Evolutionary conservation across 2,888 invertebrate species (phyloP).

Genomic region (Agrochola litura): DNA sequence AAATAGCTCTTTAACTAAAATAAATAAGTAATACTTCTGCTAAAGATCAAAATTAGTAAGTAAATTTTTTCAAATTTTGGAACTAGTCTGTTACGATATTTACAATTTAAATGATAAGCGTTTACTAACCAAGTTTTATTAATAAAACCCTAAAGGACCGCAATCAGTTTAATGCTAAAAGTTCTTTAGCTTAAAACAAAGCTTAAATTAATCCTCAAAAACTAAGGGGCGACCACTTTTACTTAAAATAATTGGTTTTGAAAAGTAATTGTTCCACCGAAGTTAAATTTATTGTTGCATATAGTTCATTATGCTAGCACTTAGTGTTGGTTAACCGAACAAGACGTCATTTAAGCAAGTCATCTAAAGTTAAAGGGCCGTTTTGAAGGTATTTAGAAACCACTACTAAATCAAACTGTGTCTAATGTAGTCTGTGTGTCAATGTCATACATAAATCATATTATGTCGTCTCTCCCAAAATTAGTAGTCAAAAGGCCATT

Average conservation of each 20-base stretch:
- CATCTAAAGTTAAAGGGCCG: not conserved
- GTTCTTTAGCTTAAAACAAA: constrained; percentile 5
- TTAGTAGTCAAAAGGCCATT: not conserved
- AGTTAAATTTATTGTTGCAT: constrained; percentile 21
- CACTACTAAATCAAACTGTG: not conserved
- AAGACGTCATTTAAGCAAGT: constrained; percentile 3
- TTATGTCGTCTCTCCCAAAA: not conserved
- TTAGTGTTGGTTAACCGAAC: constrained; percentile 23
- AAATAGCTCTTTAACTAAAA: not conserved
- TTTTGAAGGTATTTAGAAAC: not conserved
- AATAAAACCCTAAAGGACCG: not conserved
- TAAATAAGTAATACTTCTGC: not conserved
- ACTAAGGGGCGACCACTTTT: constrained; percentile 17
- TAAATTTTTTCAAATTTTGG: not conserved
- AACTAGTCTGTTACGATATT: no score
- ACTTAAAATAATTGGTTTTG: constrained; percentile 52
- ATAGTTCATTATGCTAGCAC: constrained; percentile 25
- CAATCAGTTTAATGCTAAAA: constrained; percentile 17
- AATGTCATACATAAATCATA: not conserved
- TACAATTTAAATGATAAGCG: not conserved
- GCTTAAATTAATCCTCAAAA: constrained; percentile 33
- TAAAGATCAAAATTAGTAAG: not conserved
- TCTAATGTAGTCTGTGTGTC: not conserved
- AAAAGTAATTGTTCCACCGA: constrained; percentile 41
- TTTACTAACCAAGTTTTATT: not conserved